A percentile compares a stretch with the other conserved stretches of the same genome.
Conservation (phyloP, 2,888 invertebrate genomes). For the Aquatica leii region DNA sequence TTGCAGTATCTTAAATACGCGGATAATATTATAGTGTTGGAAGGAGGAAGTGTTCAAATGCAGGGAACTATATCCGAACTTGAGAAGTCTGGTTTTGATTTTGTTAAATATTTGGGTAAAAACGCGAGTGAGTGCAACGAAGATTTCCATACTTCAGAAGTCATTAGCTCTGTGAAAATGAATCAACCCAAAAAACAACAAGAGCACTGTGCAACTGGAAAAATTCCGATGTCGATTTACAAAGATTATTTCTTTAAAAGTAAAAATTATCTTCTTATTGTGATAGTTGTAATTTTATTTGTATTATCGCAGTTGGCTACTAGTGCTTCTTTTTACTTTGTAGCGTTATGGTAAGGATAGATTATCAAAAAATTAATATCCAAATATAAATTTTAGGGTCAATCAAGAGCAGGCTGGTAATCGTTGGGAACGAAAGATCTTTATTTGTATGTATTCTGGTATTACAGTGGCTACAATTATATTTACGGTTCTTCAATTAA, state of each 20-base stretch:
- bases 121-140: too few species aligned
- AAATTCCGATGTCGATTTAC: background rate
- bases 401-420: background rate
- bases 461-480: slow-evolving; percentile 46
- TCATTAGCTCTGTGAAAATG: too few species aligned
- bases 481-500: background rate
- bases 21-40: slow-evolving; percentile 56
- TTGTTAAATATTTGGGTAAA: slow-evolving; percentile 60
- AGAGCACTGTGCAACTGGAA: background rate
- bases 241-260: background rate
- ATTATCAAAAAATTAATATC: too few species aligned
- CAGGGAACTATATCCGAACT: slow-evolving; percentile 47
- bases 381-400: background rate
- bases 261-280: background rate
- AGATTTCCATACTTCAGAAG: too few species aligned
- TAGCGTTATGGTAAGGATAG: slow-evolving; percentile 2
- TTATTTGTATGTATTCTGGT: slow-evolving; percentile 53
- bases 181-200: too few species aligned
- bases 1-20: slow-evolving; percentile 69
- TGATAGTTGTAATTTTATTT: background rate
- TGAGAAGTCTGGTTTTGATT: slow-evolving; percentile 62
- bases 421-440: background rate
- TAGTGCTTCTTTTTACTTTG: background rate
- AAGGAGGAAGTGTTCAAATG: too few species aligned
- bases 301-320: background rate